Conservation (phyloP, 2,113 vertebrate species). For the Sinocyclocheilus anophthalmus region DNA sequence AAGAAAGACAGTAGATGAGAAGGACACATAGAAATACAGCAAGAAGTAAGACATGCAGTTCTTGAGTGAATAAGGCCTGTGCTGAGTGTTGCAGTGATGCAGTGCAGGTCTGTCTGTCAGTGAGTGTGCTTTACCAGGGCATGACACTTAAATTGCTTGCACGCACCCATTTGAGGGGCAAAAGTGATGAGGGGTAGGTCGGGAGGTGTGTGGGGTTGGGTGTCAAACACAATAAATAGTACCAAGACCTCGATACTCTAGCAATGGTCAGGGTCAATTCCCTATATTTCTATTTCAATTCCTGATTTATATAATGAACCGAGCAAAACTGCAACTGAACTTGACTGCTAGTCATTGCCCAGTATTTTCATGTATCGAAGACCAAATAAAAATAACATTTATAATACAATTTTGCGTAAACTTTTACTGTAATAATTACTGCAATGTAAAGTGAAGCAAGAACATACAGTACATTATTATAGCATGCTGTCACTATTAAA, state of each 20-base stretch:
- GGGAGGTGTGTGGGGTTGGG: too few species aligned
- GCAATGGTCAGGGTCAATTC: not conserved
- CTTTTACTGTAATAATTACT: too few species aligned
- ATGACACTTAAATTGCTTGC: not conserved
- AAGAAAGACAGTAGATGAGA: constrained; percentile 28
- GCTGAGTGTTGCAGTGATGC: not conserved
- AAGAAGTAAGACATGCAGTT: not conserved
- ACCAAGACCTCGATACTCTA: too few species aligned
- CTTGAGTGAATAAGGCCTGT: not conserved
- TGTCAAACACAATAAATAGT: too few species aligned
- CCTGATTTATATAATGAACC: not conserved
- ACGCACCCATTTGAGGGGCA: not conserved
- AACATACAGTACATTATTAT: too few species aligned
- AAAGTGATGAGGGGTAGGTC: too few species aligned
- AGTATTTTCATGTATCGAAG: too few species aligned
- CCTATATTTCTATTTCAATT: too few species aligned
- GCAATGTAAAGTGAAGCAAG: too few species aligned
- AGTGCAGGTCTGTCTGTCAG: constrained; percentile 14
- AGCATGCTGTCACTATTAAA: too few species aligned
- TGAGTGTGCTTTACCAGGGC: not conserved
- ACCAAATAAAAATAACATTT: too few species aligned
- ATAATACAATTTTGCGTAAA: too few species aligned
- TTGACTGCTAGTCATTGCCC: not conserved
- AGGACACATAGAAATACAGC: constrained; percentile 1
- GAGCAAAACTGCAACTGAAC: not conserved